Evolutionary conservation across 2,888 invertebrate species (phyloP).

Genomic region (Synergus laeviventris): DNA sequence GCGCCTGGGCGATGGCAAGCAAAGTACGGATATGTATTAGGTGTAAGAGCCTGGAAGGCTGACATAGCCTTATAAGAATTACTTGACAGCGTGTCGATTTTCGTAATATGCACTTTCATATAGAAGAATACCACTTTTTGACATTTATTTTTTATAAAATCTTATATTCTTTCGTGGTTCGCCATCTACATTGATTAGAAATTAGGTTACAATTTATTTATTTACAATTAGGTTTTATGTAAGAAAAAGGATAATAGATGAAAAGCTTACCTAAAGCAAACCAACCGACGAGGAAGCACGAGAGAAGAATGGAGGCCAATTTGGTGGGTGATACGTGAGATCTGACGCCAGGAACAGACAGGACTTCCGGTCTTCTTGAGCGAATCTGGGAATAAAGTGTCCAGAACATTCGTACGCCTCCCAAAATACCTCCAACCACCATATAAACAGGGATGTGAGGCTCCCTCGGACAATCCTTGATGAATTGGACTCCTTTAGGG

Average conservation of each 20-base stretch:
- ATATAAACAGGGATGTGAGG: constrained; percentile 88
- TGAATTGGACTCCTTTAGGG: constrained; percentile 85
- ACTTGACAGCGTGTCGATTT: constrained; percentile 6
- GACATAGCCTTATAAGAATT: neutral
- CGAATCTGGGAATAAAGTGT: constrained; percentile 70
- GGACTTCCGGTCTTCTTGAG: constrained; percentile 69
- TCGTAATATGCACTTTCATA: neutral
- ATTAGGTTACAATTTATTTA: too few relatives aligned
- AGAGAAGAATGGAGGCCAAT: constrained; percentile 82
- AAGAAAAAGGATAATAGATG: neutral
- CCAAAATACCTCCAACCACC: constrained; percentile 89
- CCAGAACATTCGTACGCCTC: constrained; percentile 81
- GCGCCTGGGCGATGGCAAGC: constrained; percentile 22
- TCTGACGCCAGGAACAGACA: constrained; percentile 64
- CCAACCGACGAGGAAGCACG: constrained; percentile 85
- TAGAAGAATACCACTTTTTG: neutral
- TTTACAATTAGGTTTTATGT: neutral
- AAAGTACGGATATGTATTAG: neutral
- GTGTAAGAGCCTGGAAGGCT: neutral
- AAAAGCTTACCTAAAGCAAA: constrained; percentile 81
- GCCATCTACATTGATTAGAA: neutral
- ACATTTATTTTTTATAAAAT: neutral
- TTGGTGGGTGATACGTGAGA: constrained; percentile 78
- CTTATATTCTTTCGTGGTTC: accelerated
- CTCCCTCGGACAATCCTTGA: constrained; percentile 87